Evolutionary conservation across 2,113 vertebrate species (phyloP), one percentile per base, ranked within the genome.

Genomic region (Hystrix cristata): DNA sequence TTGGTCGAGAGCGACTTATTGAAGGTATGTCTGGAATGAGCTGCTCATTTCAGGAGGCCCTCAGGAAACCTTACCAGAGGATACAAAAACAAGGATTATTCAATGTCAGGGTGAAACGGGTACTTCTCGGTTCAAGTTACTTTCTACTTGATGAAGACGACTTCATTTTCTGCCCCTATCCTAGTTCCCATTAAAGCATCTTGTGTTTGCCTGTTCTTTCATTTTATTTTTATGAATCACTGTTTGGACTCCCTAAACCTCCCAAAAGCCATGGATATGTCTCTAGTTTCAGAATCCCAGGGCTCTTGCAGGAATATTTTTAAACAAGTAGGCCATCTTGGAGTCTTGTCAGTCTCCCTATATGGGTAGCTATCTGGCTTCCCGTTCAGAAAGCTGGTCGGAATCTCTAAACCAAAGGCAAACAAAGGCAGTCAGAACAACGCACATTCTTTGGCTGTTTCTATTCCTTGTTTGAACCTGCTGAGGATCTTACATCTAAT

Each of bases 121-220:
- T 27, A 5, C 12, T 80, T 27, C 23, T 81, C 43, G 4, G 43
- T 43, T 55, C 43, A 10, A 1, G 4, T 53, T 57, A 53, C 57
- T 80, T 60, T 64, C 55, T 94, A 60, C n/a, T 57, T 48, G 38
- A 48, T 60, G 46, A 91, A 87, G 43, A 83, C 5, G 5, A 5
- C 25, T 87, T 67, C 51, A 19, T 19, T 57, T 91, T 90, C 64
- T 87, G 53, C 3, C 19, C 38, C 2, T 46, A 11, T 65, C 11
- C 57, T 72, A 48, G 23, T 34, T 84, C 53, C 48, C 43, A 53
- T 55, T 46, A 67, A 19, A 34, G 59, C 6, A 15, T 18, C 11
- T 67, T 92, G 57, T 87, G 64, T 94, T 55, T 67, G 27, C 51
- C 67, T 90, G 59, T 5, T 3, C 72, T 89, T 93, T 55, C 23